Evolutionary conservation across 2,888 invertebrate genomes (phyloP).

Genomic region (Oxycera nigricornis): DNA sequence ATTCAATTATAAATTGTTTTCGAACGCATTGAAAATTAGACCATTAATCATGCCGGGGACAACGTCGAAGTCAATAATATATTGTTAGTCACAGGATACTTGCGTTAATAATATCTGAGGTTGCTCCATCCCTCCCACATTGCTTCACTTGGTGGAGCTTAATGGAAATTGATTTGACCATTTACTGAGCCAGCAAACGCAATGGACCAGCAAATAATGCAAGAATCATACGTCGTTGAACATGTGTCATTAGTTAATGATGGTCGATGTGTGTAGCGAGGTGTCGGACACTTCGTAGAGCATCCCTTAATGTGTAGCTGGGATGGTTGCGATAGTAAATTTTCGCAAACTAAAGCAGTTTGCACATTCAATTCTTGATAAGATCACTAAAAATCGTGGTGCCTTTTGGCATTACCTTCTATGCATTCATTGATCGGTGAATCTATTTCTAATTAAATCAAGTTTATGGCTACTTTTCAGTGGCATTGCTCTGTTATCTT

Average conservation of each 20-base stretch:
- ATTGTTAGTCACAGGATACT: neutral
- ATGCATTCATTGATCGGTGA: too few species aligned
- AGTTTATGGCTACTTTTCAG: too few species aligned
- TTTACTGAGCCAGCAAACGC: neutral
- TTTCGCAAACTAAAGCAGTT: too few species aligned
- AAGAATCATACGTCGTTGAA: neutral
- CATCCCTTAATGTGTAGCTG: too few species aligned
- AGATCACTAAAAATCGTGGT: too few species aligned
- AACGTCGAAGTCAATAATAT: neutral
- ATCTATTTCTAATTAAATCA: too few species aligned
- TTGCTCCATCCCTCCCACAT: neutral
- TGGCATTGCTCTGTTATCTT: too few species aligned
- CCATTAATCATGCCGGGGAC: neutral
- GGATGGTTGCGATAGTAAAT: too few species aligned
- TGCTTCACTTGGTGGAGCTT: neutral
- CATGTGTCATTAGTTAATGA: conserved; percentile 1
- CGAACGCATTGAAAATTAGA: neutral
- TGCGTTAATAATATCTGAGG: neutral
- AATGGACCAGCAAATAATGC: neutral
- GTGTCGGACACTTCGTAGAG: too few species aligned
- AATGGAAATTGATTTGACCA: neutral
- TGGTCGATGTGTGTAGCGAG: too few species aligned
- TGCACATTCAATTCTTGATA: too few species aligned
- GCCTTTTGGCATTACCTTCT: too few species aligned
- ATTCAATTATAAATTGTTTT: conserved; percentile 4